Evolutionary conservation across 2,113 vertebrate genomes (phyloP).

Genomic region (Phalacrocorax aristotelis): DNA sequence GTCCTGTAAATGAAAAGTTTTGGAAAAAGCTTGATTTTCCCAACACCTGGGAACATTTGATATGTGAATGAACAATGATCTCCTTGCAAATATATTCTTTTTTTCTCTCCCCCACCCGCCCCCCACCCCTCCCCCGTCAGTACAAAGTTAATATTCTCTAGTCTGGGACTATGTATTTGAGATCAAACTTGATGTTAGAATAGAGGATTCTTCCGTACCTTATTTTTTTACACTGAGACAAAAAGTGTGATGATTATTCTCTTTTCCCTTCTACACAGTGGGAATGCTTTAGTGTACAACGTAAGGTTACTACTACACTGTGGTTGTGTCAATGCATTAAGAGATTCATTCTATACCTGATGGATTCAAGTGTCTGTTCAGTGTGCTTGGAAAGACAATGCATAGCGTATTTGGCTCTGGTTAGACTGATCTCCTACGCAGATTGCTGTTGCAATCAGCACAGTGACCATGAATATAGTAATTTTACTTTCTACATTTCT

Average conservation of each 20-base stretch:
- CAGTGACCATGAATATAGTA: not conserved
- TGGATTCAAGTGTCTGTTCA: not conserved
- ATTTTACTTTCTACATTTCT: not conserved
- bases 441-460: not conserved
- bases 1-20: not conserved
- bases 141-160: not conserved
- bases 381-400: not conserved
- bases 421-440: not conserved
- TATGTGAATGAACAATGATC: not conserved
- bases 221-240: not conserved
- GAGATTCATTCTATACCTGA: not conserved
- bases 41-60: not conserved
- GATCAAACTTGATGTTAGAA: not conserved
- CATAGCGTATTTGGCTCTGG: not conserved
- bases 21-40: not conserved
- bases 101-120: no score
- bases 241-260: not conserved
- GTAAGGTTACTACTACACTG: not conserved
- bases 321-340: not conserved
- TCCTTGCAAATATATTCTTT: not conserved
- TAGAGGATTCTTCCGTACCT: fast-evolving
- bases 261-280: not conserved
- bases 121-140: no score
- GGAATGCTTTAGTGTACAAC: not conserved
- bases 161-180: not conserved